Conservation (phyloP, 2,113 vertebrate genomes). For the Hipposideros armiger region DNA sequence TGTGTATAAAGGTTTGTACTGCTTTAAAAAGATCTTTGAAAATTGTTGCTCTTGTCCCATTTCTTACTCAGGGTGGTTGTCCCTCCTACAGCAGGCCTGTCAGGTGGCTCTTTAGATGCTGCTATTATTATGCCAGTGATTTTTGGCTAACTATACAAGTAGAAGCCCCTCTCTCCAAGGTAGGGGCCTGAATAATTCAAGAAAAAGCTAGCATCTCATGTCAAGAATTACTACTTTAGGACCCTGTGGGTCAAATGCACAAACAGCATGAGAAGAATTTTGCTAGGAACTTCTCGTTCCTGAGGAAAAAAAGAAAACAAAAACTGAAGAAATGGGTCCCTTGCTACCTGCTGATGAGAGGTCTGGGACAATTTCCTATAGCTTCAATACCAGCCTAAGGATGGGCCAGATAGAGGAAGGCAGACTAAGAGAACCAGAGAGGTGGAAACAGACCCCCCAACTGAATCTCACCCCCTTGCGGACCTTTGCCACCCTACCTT, state of each 20-base stretch:
- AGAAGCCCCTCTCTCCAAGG: not conserved
- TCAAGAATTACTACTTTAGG: not conserved
- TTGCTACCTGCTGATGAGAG: not conserved
- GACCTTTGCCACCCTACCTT: fast-evolving
- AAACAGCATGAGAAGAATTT: not conserved
- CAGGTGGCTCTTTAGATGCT: fast-evolving
- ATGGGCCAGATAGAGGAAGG: not conserved
- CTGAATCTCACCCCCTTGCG: fast-evolving
- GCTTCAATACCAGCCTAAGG: fast-evolving
- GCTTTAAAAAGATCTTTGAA: not conserved
- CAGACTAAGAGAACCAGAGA: not conserved
- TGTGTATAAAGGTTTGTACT: not conserved
- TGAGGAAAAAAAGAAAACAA: not conserved
- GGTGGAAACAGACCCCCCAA: not conserved
- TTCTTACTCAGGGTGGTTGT: not conserved
- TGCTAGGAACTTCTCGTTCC: not conserved
- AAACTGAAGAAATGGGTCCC: not conserved
- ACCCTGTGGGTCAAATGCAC: not conserved
- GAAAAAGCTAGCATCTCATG: not conserved
- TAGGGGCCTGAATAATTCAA: fast-evolving
- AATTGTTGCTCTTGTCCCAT: not conserved
- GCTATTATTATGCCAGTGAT: fast-evolving
- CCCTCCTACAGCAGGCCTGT: not conserved
- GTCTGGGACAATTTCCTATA: not conserved
- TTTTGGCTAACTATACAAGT: not conserved